Evolutionary conservation across 2,888 invertebrate species (phyloP), one percentile per base, ranked within the genome.

Genomic region (Epinotia brunnichana): DNA sequence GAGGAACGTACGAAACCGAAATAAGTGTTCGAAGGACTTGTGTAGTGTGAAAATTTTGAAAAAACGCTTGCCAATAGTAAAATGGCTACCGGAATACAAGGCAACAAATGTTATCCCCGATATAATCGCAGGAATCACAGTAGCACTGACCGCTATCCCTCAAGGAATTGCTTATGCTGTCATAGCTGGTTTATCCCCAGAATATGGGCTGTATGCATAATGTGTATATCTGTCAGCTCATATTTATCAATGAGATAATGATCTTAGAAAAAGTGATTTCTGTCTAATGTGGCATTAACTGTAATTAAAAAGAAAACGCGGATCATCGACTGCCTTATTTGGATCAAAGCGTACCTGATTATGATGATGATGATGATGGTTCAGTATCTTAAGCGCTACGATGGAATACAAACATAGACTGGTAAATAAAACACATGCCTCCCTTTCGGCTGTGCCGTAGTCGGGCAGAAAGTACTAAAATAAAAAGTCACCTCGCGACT

Each of bases 141-240:
- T 97, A 2, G 96, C 96, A 17, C 87, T 97, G 3, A 97, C 97
- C 0, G 96, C 96, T 15, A 96, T 97, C 79, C 97, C 97, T 0
- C 97, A 97, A 89, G 97, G 96, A 2, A 97, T 97, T 69, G 97
- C 97, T 0, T 97, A 97, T 81, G 97, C 97, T 0, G 93, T 95
- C 3, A 95, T 97, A 1, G 97, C 97, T 69, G 97, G 97, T 76
- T 88, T 96, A 4, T 93, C 95, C 0, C 94, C 95, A 59, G 90
- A 94, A 95, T 97, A 98, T 90, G 99, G 98, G 10, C 91, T 99
- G 0, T 99, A 98, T 85, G 97, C 98, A n/a, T n/a, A n/a, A n/a
- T n/a, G n/a, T n/a, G n/a, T n/a, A n/a, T n/a, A n/a, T n/a, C n/a
- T n/a, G n/a, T n/a, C n/a, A n/a, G n/a, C n/a, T n/a, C n/a, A n/a